Percentiles rank a stretch among this genome's conserved stretches.
phyloP scores from a whole-genome alignment of 1,140 invertebrate genomes.

The Lysiphlebus fabarum region DNA sequence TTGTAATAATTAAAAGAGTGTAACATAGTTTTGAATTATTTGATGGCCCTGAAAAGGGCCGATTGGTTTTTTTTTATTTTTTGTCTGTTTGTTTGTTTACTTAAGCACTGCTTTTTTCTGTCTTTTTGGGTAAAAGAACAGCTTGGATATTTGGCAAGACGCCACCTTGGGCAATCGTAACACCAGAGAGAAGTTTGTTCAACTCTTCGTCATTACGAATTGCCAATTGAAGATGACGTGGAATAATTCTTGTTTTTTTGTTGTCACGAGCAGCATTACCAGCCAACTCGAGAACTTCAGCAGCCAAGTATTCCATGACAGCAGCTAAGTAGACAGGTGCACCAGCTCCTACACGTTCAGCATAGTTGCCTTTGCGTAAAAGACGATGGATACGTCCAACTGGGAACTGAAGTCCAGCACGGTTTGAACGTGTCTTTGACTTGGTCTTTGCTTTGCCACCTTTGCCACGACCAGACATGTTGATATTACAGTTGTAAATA shows the following conservation, averaged over 20 bases:
- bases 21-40: too few relatives aligned
- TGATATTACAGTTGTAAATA: background rate
- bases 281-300: conserved; percentile 9
- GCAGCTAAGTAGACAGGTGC: conserved; percentile 3
- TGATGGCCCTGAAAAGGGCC: too few relatives aligned
- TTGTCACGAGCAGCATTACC: conserved; percentile 9
- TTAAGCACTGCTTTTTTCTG: conserved; percentile 9
- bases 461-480: conserved; percentile 8
- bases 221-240: conserved; percentile 3
- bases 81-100: too few relatives aligned
- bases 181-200: conserved; percentile 1
- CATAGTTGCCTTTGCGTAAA: background rate
- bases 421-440: conserved; percentile 3
- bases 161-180: conserved; percentile 3
- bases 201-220: conserved; percentile 8
- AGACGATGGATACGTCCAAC: conserved; percentile 9
- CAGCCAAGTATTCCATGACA: conserved; percentile 3
- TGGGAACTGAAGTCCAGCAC: conserved; percentile 6
- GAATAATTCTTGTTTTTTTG: conserved; percentile 8
- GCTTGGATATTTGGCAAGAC: background rate
- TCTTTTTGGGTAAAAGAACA: conserved; percentile 3
- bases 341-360: background rate
- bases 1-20: too few relatives aligned
- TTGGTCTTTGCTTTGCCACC: conserved; percentile 1
- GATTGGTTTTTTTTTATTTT: too few relatives aligned